phyloP scores from a whole-genome alignment of 2,888 invertebrate species.

The Sepioteuthis lessoniana region DNA sequence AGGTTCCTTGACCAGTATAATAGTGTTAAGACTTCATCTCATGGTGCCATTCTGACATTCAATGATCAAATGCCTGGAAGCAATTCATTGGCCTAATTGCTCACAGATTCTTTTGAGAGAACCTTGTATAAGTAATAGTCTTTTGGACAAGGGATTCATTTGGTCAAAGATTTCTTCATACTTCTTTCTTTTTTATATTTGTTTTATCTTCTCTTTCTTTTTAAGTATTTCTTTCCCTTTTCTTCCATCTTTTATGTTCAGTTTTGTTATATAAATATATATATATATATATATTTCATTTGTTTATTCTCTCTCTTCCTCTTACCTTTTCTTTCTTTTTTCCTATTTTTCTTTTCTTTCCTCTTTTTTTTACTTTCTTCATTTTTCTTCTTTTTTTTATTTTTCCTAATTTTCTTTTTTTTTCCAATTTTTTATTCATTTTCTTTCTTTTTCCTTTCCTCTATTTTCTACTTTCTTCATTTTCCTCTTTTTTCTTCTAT shows the following conservation, averaged over 20 bases:
- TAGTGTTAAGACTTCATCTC: neutral
- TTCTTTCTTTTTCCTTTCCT: no score
- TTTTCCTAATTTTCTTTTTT: no score
- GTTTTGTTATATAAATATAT: neutral
- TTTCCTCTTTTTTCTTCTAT: no score
- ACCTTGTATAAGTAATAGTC: constrained; percentile 6
- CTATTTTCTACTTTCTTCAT: no score
- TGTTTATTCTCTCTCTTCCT: neutral
- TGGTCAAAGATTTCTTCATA: neutral
- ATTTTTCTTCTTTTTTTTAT: no score
- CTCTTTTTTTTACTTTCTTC: no score
- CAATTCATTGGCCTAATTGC: neutral
- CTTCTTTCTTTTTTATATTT: neutral
- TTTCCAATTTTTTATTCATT: no score
- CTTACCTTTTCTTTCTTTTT: no score
- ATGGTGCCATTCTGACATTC: neutral
- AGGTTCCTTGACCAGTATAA: constrained; percentile 8
- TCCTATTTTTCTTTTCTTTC: no score
- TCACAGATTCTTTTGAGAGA: neutral
- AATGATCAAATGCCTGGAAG: neutral
- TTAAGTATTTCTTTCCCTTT: neutral
- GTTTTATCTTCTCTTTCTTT: neutral
- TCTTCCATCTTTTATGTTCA: neutral
- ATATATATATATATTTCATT: neutral
- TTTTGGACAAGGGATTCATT: neutral